Percentiles rank a stretch among this genome's conserved stretches.
phyloP scores from a whole-genome alignment of 2,113 vertebrate species.

The Diphyllodes magnificus region DNA sequence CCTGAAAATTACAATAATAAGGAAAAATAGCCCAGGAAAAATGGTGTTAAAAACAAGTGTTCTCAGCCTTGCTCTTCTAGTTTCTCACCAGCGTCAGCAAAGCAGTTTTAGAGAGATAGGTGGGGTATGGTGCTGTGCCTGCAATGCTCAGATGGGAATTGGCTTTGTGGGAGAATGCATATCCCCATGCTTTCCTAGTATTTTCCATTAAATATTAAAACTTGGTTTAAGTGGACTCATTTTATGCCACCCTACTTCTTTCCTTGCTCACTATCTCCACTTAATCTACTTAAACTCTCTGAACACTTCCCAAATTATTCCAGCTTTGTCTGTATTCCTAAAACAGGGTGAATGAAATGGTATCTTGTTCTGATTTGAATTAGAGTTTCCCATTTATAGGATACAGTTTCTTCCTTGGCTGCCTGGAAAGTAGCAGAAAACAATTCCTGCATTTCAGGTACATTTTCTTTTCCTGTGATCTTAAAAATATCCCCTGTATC shows the following conservation, averaged over 20 bases:
- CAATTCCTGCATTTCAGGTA: background rate
- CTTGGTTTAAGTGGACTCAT: background rate
- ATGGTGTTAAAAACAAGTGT: background rate
- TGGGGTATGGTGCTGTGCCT: background rate
- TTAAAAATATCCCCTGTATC: background rate
- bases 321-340: background rate
- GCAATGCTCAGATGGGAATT: background rate
- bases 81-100: background rate
- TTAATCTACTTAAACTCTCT: background rate
- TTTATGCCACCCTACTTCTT: background rate
- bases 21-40: background rate
- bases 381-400: background rate
- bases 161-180: background rate
- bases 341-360: background rate
- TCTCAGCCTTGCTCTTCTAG: background rate
- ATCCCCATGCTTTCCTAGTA: background rate
- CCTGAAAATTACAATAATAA: constrained; percentile 11
- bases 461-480: background rate
- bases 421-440: background rate
- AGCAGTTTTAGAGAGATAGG: background rate
- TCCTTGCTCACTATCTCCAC: background rate
- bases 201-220: background rate
- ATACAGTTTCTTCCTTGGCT: background rate
- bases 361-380: background rate
- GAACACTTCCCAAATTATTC: background rate